Base-by-base conservation (phyloP, 2,797 vertebrate species). In the Mus minutoides region DNA sequence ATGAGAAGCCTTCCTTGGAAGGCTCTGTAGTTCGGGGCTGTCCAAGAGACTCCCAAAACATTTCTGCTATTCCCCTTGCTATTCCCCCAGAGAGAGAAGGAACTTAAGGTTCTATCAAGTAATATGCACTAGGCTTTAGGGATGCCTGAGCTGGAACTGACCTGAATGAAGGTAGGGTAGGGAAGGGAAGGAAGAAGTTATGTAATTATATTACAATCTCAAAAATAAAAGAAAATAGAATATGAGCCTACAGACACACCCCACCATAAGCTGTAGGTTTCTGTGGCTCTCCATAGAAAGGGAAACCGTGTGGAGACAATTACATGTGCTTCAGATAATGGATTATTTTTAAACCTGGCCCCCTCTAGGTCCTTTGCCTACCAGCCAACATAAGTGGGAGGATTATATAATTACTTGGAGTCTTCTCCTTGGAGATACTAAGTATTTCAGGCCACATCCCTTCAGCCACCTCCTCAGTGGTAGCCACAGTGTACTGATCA, bases 361-460 rank as follows among this genome's bases (percentile, higher is more conserved):
- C 21, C 13, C 0, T 17, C 54, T 12, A 77, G 62, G 83, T 71
- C 21, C 52, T 92, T 85, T 88, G 92, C 56, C 89, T 76, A 87
- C 52, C 87, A 86, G 49, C 75, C 49, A 93, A 56, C 83, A 84
- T 83, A 58, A 96, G 79, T 26, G 60, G 83, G 77, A 96, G 3
- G 54, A 75, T 92, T 87, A 52, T 80, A 40, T 93, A 90, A 91
- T 94, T 89, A 91, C 69, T 64, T 75, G 71, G 78, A 80, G 79
- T 75, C 21, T 94, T 76, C 22, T 87, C 84, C 54, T 89, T 88
- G 83, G 82, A 91, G 77, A 95, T 84, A 54, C 52, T 85, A 69
- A 96, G 67, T 76, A 71, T 93, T 91, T 96, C 92, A 76, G 89
- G 69, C 52, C 78, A 87, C 78, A 26, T 92, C 58, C 83, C 76